These are phyloP conservation scores for Eutolmus rufibarbis DNA, from an alignment of 2,888 invertebrate species.

Conservation along the genomic window DNA sequence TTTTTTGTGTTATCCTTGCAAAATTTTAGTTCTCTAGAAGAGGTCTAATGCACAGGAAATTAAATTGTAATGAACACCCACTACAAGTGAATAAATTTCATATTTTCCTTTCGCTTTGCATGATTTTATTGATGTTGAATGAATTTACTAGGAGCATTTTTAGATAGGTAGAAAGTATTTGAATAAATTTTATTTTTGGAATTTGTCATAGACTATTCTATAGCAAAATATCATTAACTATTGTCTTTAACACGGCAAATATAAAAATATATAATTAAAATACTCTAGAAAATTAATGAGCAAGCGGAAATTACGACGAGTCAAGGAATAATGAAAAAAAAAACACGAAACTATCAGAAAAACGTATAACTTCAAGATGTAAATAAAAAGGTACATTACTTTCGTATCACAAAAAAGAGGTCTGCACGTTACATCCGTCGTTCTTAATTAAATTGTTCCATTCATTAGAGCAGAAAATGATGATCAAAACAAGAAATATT, in stretches of 20 bases:
- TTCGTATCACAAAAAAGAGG: too few relatives aligned
- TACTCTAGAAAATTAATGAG: too few relatives aligned
- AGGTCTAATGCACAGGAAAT: not conserved
- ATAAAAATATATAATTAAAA: too few relatives aligned
- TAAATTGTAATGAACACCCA: not conserved
- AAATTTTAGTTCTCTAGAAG: not conserved
- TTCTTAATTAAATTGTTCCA: not conserved
- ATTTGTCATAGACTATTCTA: not conserved
- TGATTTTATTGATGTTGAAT: not conserved
- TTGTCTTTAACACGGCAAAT: not conserved
- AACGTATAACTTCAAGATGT: too few relatives aligned
- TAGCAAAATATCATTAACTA: not conserved
- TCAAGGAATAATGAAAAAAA: too few relatives aligned
- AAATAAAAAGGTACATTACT: too few relatives aligned
- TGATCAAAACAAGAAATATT: not conserved
- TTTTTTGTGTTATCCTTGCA: not conserved
- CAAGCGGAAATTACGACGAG: too few relatives aligned
- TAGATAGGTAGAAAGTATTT: not conserved
- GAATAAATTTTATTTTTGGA: not conserved
- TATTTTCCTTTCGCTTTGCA: conserved; percentile 12
- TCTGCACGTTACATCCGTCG: not conserved
- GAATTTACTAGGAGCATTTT: not conserved
- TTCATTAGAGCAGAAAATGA: not conserved
- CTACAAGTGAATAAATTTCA: conserved; percentile 29
- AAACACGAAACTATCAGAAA: too few relatives aligned